Evolutionary conservation across 2,113 vertebrate species (phyloP).

Genomic region (Empidonax alnorum): DNA sequence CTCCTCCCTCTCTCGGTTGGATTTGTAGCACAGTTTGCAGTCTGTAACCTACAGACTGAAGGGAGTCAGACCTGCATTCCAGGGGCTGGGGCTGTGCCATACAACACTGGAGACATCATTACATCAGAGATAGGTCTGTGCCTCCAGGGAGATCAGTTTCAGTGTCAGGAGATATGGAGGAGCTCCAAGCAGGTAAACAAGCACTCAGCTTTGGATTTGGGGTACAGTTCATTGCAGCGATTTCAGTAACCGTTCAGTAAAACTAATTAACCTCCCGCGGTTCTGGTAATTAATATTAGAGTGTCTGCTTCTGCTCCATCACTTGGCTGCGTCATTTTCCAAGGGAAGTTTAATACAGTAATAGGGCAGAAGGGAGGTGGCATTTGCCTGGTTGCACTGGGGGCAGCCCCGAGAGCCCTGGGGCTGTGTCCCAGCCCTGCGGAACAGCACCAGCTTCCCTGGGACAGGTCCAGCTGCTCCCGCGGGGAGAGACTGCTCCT

Average conservation of each 20-base stretch:
- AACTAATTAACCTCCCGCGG: constrained; percentile 36
- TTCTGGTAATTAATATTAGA: background rate
- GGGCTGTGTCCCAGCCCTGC: background rate
- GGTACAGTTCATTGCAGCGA: background rate
- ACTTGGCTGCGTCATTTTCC: background rate
- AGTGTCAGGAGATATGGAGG: background rate
- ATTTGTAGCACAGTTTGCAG: background rate
- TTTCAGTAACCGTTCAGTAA: background rate
- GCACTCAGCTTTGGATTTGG: background rate
- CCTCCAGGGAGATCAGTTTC: background rate
- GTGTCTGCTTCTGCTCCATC: background rate
- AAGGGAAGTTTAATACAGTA: background rate
- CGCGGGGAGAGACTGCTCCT: background rate
- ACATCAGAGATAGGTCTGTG: background rate
- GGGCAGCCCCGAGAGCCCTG: rapidly evolving
- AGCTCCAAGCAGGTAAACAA: background rate
- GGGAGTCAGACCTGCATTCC: background rate
- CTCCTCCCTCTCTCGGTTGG: background rate
- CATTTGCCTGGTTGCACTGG: background rate
- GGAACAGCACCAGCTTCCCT: background rate
- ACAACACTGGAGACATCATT: background rate
- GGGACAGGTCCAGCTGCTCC: background rate
- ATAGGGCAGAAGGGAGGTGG: background rate
- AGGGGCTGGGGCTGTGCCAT: background rate
- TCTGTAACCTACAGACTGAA: background rate